A percentile compares a stretch with the other conserved stretches of the same genome.
Conservation (phyloP, 1,140 invertebrate species). For the Ridgeia piscesae region DNA sequence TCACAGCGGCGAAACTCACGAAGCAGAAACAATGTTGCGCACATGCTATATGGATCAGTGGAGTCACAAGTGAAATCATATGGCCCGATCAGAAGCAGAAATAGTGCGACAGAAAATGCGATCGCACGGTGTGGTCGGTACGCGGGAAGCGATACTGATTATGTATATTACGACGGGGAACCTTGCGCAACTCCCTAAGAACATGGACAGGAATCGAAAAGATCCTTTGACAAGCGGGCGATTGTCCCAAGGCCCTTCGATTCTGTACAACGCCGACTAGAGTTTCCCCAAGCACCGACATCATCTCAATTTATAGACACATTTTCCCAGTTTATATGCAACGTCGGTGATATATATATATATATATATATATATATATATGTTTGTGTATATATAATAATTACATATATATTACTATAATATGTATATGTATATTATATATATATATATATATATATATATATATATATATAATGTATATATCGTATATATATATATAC, state of each 20-base stretch:
- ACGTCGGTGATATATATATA: neutral
- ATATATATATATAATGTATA: too few species aligned
- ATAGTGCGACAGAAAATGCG: neutral
- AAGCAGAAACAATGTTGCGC: neutral
- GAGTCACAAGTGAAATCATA: neutral
- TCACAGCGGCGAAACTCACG: neutral
- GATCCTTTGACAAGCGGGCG: neutral
- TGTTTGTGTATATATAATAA: too few species aligned
- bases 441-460: too few species aligned
- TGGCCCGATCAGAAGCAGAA: neutral
- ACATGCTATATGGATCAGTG: neutral
- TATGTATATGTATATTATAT: too few species aligned
- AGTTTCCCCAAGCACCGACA: neutral
- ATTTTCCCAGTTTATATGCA: neutral
- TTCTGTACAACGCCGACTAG: neutral
- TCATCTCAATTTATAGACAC: neutral
- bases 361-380: too few species aligned
- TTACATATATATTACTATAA: too few species aligned
- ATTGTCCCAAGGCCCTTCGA: neutral
- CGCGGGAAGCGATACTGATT: neutral
- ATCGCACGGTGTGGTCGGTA: neutral
- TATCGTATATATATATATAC: too few species aligned
- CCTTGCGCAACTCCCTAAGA: neutral
- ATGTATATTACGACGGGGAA: neutral
- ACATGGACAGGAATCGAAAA: neutral